Evolutionary conservation across 2,113 vertebrate genomes (phyloP).

Genomic region (Austrofundulus limnaeus): DNA sequence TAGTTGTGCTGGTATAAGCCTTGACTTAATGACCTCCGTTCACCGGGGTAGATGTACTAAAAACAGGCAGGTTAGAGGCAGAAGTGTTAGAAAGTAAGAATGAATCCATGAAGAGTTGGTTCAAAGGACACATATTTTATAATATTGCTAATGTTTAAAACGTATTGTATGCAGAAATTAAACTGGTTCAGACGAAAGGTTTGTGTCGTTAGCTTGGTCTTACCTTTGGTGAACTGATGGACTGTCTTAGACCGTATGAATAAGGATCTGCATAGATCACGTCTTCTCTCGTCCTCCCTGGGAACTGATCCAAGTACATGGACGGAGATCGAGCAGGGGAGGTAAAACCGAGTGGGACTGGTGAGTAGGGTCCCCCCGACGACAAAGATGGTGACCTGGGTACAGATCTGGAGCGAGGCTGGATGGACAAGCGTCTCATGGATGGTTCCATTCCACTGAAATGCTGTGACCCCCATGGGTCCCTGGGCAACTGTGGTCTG

Average conservation of each 20-base stretch:
- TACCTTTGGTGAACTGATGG: slow-evolving; percentile 94
- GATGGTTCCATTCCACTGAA: slow-evolving; percentile 84
- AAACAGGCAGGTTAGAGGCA: slow-evolving; percentile 19
- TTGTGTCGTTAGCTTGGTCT: slow-evolving; percentile 15
- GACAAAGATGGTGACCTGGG: slow-evolving; percentile 89
- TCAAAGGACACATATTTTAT: background rate
- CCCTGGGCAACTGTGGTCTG: slow-evolving; percentile 58
- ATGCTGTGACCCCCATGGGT: slow-evolving; percentile 64
- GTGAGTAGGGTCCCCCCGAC: slow-evolving; percentile 84
- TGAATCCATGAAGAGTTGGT: background rate
- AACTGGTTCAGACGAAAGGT: background rate
- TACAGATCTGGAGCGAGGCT: slow-evolving; percentile 92
- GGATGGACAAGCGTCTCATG: slow-evolving; percentile 86
- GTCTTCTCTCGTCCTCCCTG: slow-evolving; percentile 80
- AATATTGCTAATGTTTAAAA: too few relatives aligned
- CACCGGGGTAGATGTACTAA: slow-evolving; percentile 92
- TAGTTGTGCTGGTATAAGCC: slow-evolving; percentile 90
- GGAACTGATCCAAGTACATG: slow-evolving; percentile 80
- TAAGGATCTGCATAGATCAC: slow-evolving; percentile 85
- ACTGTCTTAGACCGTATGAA: slow-evolving; percentile 85
- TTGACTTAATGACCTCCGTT: slow-evolving; percentile 85
- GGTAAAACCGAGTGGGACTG: slow-evolving; percentile 77
- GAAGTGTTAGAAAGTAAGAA: slow-evolving; percentile 8
- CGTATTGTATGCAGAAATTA: background rate
- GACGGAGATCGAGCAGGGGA: slow-evolving; percentile 89